A percentile compares a stretch with the other conserved stretches of the same genome.
These are phyloP conservation scores for Pangasius sanitwongsei DNA, from an alignment of 2,797 vertebrate species.

Conservation along the genomic window DNA sequence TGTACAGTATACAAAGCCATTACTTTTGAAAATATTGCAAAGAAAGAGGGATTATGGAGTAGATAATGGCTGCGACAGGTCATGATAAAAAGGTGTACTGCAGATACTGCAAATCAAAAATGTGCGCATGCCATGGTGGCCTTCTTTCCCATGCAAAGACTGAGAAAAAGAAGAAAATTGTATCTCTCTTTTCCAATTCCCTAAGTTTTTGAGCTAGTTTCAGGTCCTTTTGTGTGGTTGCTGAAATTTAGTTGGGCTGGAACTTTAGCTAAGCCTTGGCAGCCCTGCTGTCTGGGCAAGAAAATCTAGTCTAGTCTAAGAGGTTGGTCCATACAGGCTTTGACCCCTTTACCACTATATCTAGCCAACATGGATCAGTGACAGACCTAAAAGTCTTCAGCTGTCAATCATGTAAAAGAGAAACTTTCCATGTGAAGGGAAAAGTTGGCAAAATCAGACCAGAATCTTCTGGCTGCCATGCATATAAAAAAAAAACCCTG, in stretches of 20 bases:
- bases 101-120: neutral
- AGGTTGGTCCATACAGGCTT: neutral
- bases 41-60: neutral
- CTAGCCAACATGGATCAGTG: conserved; percentile 8
- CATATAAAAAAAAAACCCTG: neutral
- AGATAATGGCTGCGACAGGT: neutral
- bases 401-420: conserved; percentile 2
- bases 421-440: neutral
- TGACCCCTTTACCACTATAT: neutral
- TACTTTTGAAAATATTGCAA: neutral
- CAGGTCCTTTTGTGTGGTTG: neutral
- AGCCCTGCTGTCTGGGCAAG: neutral
- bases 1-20: neutral
- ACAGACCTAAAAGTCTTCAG: conserved; percentile 18
- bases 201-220: neutral
- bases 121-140: neutral
- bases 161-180: neutral
- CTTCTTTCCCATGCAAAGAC: neutral
- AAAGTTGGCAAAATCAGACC: neutral
- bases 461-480: neutral
- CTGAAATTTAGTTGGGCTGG: neutral
- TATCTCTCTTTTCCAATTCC: neutral
- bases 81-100: neutral
- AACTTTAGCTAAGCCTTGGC: neutral
- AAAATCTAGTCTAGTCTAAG: neutral